Percentiles rank a stretch among this genome's conserved stretches.
Conservation (phyloP, 2,113 vertebrate species). For the Microtus montanus region DNA sequence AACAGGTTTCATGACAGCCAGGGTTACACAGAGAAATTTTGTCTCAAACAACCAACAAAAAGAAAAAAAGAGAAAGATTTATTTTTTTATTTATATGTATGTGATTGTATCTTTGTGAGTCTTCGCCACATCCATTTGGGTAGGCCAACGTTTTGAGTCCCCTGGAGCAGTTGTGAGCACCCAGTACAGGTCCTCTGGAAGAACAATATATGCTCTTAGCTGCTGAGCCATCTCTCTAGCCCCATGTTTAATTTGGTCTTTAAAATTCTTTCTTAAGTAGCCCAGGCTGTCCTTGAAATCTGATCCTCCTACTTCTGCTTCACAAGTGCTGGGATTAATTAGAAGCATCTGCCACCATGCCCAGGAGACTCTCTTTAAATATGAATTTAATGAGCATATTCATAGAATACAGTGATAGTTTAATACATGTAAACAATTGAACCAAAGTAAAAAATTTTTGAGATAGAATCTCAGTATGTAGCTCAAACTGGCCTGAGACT, state of each 20-base stretch:
- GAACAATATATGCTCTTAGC: neutral
- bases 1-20: neutral
- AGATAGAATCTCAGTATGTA: neutral
- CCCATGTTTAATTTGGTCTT: neutral
- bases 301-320: neutral
- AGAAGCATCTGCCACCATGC: neutral
- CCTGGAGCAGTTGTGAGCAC: neutral
- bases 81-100: neutral
- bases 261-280: neutral
- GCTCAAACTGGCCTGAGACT: neutral
- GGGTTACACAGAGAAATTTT: neutral
- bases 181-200: neutral
- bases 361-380: neutral
- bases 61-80: neutral
- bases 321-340: neutral
- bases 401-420: neutral
- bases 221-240: neutral
- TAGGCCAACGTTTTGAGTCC: neutral
- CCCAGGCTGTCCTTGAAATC: neutral
- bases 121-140: neutral
- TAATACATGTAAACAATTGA: neutral
- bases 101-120: neutral
- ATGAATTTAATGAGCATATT: neutral
- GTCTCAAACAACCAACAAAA: neutral
- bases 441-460: neutral